A percentile compares a stretch with the other conserved stretches of the same genome.
phyloP scores from a whole-genome alignment of 1,140 invertebrate genomes.

The Polypedilum vanderplanki region DNA sequence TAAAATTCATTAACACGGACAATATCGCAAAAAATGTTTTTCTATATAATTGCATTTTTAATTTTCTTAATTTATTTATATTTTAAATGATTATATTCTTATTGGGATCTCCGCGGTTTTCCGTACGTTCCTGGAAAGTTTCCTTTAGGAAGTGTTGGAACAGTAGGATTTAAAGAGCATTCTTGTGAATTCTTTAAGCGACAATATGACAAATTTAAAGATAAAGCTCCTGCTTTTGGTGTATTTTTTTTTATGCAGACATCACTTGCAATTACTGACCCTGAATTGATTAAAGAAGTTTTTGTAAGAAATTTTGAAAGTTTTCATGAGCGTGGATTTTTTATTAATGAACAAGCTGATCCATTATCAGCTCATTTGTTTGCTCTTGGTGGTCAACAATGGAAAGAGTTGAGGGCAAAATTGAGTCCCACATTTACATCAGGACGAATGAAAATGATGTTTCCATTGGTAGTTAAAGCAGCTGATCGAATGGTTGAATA shows the following conservation, averaged over 20 bases:
- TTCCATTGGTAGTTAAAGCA: slow-evolving; percentile 43
- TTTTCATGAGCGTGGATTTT: slow-evolving; percentile 44
- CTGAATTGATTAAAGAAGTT: slow-evolving; percentile 39
- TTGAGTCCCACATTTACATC: slow-evolving; percentile 47
- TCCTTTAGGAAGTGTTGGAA: slow-evolving; percentile 36
- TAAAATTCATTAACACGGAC: no score
- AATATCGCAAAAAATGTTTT: no score
- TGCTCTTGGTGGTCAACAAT: slow-evolving; percentile 46
- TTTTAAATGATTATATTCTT: slow-evolving; percentile 33
- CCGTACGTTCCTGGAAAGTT: slow-evolving; percentile 36
- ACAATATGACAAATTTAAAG: neutral
- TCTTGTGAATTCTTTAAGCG: slow-evolving; percentile 31
- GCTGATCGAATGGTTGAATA: slow-evolving; percentile 39
- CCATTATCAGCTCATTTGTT: slow-evolving; percentile 48
- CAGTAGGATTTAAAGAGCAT: slow-evolving; percentile 34
- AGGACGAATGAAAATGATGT: slow-evolving; percentile 49
- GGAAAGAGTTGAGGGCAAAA: slow-evolving; percentile 45
- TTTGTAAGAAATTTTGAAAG: slow-evolving; percentile 40
- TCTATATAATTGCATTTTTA: neutral
- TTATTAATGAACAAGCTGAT: slow-evolving; percentile 47
- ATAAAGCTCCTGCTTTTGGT: neutral
- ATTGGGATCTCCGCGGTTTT: slow-evolving; percentile 43
- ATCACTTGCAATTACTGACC: slow-evolving; percentile 31
- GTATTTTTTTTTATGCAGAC: neutral
- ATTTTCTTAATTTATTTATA: neutral